These are phyloP conservation scores for Clarias pachynema DNA, from an alignment of 2,797 vertebrate genomes.

Conservation along the genomic window DNA sequence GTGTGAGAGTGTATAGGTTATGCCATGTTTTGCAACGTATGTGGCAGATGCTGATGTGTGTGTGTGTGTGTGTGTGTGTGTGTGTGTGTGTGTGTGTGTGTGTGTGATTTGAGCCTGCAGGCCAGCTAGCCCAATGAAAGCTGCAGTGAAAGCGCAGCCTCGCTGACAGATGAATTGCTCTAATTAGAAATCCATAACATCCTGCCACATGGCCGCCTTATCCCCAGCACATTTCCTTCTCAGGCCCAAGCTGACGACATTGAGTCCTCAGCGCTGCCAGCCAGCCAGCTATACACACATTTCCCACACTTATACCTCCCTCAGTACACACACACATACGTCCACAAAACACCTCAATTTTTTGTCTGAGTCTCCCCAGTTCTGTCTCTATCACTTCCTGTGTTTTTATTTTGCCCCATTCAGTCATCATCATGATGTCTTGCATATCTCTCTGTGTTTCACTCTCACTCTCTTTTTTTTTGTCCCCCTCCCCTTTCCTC, in stretches of 20 bases:
- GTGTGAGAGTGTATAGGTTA: conserved; percentile 29
- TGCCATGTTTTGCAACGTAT: conserved; percentile 31
- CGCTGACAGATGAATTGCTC: conserved; percentile 99
- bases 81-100: not conserved
- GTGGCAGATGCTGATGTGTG: not conserved
- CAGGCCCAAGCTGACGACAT: conserved; percentile 95
- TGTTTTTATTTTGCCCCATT: conserved; percentile 72
- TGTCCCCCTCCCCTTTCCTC: not conserved
- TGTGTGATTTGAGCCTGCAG: conserved; percentile 15
- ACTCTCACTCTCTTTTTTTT: conserved; percentile 33
- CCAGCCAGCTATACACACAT: conserved; percentile 59
- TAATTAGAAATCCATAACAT: conserved; percentile 99
- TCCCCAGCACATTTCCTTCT: conserved; percentile 98
- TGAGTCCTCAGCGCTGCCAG: conserved; percentile 84
- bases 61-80: no score
- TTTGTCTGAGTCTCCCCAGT: conserved; percentile 72
- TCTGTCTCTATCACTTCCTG: conserved; percentile 80
- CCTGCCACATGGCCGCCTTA: conserved; percentile 99
- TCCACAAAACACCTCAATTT: conserved; percentile 52
- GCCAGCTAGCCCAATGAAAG: conserved; percentile 66
- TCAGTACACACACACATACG: conserved; percentile 8
- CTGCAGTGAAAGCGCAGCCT: conserved; percentile 92
- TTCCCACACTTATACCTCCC: conserved; percentile 32
- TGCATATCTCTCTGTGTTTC: conserved; percentile 31
- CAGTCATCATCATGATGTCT: conserved; percentile 65